phyloP scores from a whole-genome alignment of 2,888 invertebrate genomes.

The Cephus spinipes region DNA sequence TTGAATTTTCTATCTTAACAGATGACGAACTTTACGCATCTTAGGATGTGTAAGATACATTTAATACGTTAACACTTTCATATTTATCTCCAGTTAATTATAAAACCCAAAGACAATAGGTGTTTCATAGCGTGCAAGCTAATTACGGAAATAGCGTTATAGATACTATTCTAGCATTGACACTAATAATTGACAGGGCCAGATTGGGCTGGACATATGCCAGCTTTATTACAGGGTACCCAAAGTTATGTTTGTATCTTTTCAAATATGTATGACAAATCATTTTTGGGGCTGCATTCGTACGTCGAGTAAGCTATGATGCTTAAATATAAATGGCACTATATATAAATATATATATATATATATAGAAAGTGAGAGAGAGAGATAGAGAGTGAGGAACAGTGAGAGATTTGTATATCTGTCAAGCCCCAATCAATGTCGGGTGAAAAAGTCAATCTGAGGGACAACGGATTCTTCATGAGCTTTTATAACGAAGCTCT shows the following conservation, averaged over 20 bases:
- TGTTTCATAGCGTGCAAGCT: slow-evolving; percentile 57
- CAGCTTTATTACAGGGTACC: slow-evolving; percentile 52
- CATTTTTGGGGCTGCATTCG: slow-evolving; percentile 7
- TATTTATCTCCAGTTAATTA: slow-evolving; percentile 40
- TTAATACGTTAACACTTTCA: background rate
- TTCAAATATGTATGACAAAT: slow-evolving; percentile 44
- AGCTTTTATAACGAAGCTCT: background rate
- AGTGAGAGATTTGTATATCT: background rate
- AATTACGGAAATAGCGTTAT: slow-evolving; percentile 50
- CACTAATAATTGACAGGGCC: slow-evolving; percentile 47
- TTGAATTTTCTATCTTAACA: background rate
- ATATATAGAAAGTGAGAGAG: background rate
- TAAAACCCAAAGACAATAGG: slow-evolving; percentile 55
- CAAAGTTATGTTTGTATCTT: slow-evolving; percentile 55
- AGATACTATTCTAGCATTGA: slow-evolving; percentile 42
- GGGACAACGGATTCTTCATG: background rate
- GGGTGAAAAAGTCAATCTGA: background rate
- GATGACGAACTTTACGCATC: background rate
- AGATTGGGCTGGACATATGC: slow-evolving; percentile 47
- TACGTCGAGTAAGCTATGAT: background rate
- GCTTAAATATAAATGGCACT: background rate
- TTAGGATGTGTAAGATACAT: background rate
- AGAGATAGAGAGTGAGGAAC: background rate
- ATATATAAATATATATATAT: background rate
- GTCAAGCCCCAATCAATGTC: background rate